A percentile compares a stretch with the other conserved stretches of the same genome.
Evolutionary conservation across 1,140 invertebrate species (phyloP).

Genomic region (Microplitis mediator): DNA sequence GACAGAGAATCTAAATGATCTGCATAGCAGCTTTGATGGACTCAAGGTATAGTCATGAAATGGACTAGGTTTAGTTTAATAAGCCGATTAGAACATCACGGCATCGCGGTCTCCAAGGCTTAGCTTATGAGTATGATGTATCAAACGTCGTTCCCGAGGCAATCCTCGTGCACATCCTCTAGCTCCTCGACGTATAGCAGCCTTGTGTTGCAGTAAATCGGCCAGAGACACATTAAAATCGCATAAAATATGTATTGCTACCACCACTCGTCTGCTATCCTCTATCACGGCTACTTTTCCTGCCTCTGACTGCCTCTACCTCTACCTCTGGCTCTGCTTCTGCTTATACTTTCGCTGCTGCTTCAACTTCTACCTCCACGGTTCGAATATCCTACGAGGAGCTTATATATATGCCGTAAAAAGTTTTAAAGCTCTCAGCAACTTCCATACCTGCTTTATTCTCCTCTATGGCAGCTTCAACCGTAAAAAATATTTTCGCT

Average conservation of each 20-base stretch:
- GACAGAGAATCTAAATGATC: background rate
- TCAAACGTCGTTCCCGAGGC: background rate
- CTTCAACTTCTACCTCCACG: background rate
- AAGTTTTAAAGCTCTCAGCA: slow-evolving; percentile 39
- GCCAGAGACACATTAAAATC: slow-evolving; percentile 62
- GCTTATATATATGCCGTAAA: too few species aligned
- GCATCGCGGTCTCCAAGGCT: slow-evolving; percentile 36
- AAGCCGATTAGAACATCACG: slow-evolving; percentile 60
- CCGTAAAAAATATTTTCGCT: background rate
- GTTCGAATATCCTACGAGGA: too few species aligned
- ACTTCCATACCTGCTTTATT: slow-evolving; percentile 32
- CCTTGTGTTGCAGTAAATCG: slow-evolving; percentile 27
- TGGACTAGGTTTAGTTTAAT: slow-evolving; percentile 40
- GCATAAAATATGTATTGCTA: slow-evolving; percentile 56
- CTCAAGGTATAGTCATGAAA: background rate
- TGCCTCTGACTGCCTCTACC: background rate
- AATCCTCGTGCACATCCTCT: slow-evolving; percentile 20
- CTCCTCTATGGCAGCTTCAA: slow-evolving; percentile 26
- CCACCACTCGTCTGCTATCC: background rate
- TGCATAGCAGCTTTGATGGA: background rate
- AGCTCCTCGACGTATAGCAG: background rate
- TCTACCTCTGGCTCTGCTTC: slow-evolving; percentile 10
- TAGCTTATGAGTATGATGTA: background rate
- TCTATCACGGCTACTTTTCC: slow-evolving; percentile 6
- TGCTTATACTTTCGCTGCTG: too few species aligned